phyloP scores from a whole-genome alignment of 2,797 vertebrate species.

The Myoxocephalus aenaeus region DNA sequence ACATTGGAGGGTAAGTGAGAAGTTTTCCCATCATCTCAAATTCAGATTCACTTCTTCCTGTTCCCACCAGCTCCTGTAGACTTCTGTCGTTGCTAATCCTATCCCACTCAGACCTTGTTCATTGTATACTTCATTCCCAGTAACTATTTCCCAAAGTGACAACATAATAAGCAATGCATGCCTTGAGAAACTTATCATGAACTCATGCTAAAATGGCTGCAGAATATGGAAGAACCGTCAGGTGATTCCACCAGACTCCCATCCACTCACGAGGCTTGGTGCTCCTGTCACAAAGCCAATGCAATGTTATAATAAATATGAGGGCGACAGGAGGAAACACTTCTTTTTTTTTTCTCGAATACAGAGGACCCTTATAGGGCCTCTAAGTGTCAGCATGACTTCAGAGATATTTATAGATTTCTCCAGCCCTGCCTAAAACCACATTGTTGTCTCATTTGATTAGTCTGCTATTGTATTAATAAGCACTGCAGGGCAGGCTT shows the following conservation, averaged over 20 bases:
- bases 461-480: slow-evolving; percentile 76
- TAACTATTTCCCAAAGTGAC: slow-evolving; percentile 9
- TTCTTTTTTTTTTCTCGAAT: slow-evolving; percentile 25
- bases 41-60: background rate
- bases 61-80: background rate
- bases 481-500: slow-evolving; percentile 42
- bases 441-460: slow-evolving; percentile 80
- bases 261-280: background rate
- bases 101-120: background rate
- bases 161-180: slow-evolving; percentile 7
- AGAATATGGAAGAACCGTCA: slow-evolving; percentile 4
- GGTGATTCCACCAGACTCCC: slow-evolving; percentile 18
- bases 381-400: slow-evolving; percentile 64
- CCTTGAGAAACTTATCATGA: background rate
- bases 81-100: background rate
- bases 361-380: slow-evolving; percentile 46
- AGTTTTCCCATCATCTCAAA: background rate
- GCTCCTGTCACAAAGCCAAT: background rate
- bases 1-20: background rate
- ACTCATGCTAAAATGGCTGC: background rate
- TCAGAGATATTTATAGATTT: slow-evolving; percentile 73
- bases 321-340: slow-evolving; percentile 29
- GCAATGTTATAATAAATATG: background rate
- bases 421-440: slow-evolving; percentile 64
- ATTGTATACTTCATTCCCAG: background rate